phyloP scores from a whole-genome alignment of 2,888 invertebrate genomes.

The Temnothorax rugatulus region DNA sequence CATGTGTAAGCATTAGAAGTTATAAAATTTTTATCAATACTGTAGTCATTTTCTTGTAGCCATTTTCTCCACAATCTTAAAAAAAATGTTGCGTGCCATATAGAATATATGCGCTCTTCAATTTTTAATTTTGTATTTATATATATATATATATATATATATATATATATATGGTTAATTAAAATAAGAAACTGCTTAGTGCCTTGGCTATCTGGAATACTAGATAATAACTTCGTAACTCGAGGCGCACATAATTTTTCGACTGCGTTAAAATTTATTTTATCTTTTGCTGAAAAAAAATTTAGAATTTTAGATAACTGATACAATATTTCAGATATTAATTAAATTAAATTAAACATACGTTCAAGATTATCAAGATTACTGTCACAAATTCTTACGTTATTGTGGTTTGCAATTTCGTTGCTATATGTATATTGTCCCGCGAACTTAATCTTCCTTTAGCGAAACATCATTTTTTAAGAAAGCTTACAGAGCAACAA shows the following conservation, averaged over 20 bases:
- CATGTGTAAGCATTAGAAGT: no score
- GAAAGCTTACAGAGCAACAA: no score
- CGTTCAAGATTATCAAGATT: constrained; percentile 17
- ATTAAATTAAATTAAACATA: constrained; percentile 17
- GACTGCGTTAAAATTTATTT: background rate
- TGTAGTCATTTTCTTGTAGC: no score
- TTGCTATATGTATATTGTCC: no score
- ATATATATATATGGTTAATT: background rate
- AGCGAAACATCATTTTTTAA: no score
- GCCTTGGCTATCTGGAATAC: background rate
- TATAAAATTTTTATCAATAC: no score
- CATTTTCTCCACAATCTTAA: background rate
- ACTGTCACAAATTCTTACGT: background rate
- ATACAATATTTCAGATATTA: background rate
- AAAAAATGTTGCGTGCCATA: background rate
- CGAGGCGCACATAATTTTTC: background rate
- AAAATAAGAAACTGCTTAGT: constrained; percentile 9
- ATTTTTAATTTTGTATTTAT: constrained; percentile 17
- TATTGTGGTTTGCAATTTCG: no score
- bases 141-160: no score
- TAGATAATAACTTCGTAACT: constrained; percentile 2
- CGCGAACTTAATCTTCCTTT: no score
- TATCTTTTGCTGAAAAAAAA: background rate
- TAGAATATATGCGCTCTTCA: background rate
- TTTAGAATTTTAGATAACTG: background rate